Percentiles rank a stretch among this genome's conserved stretches.
Evolutionary conservation across 2,797 vertebrate genomes (phyloP).

Genomic region (Nothura maculosa): DNA sequence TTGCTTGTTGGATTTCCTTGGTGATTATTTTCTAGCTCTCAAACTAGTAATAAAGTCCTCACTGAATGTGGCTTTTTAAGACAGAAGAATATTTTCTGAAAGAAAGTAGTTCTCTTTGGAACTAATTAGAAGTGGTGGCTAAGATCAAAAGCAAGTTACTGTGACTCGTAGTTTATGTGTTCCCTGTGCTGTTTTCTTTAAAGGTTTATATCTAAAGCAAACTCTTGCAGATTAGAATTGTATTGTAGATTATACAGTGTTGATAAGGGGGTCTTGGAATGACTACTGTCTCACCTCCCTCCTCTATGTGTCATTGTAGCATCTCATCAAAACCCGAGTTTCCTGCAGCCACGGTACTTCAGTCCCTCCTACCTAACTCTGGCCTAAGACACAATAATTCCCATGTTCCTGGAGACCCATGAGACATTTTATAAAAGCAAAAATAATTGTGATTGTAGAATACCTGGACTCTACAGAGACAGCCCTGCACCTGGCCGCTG

Average conservation of each 20-base stretch:
- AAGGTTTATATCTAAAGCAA: not conserved
- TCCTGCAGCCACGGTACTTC: not conserved
- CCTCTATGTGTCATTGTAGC: not conserved
- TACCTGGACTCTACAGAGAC: not conserved
- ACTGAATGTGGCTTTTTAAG: constrained; percentile 33
- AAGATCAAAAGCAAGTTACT: not conserved
- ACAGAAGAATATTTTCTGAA: constrained; percentile 59
- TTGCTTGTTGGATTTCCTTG: not conserved
- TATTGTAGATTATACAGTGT: not conserved
- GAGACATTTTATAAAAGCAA: not conserved
- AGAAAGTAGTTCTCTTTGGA: constrained; percentile 33
- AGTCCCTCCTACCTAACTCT: not conserved
- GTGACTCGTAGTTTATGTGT: not conserved
- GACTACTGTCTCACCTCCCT: not conserved
- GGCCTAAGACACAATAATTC: not conserved
- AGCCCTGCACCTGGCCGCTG: not conserved
- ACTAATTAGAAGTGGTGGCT: not conserved
- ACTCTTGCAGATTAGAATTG: not conserved
- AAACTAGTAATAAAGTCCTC: constrained; percentile 55
- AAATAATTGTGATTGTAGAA: not conserved
- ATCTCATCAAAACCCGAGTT: not conserved
- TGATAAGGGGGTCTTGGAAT: not conserved
- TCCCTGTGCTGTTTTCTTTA: not conserved
- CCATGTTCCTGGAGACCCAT: not conserved
- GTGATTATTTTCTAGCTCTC: constrained; percentile 61